These are phyloP conservation scores for Lota lota DNA, from an alignment of 2,113 vertebrate genomes.

Conservation along the genomic window DNA sequence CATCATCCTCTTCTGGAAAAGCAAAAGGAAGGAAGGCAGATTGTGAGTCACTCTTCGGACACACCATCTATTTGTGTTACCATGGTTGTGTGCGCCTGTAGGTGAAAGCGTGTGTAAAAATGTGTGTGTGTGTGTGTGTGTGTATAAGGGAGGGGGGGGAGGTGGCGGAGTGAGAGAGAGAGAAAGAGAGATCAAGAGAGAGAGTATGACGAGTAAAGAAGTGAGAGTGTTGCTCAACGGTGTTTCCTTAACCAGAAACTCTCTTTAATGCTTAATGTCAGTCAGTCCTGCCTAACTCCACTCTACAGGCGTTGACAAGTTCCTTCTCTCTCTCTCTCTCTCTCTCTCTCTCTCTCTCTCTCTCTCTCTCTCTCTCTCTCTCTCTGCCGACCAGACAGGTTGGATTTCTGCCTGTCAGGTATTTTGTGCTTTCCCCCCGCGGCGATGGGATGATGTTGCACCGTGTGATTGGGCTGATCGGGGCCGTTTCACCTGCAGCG, in stretches of 20 bases:
- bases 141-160: too few species aligned
- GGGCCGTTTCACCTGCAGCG: conserved; percentile 7
- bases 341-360: conserved; percentile 42
- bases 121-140: conserved; percentile 14
- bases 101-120: neutral
- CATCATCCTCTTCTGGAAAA: conserved; percentile 67
- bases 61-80: conserved; percentile 35
- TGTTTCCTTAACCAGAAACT: conserved; percentile 49
- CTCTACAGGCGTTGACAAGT: conserved; percentile 61
- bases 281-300: conserved; percentile 55
- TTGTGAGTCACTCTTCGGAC: conserved; percentile 34
- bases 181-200: conserved; percentile 9
- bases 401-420: conserved; percentile 44
- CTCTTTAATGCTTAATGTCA: conserved; percentile 64
- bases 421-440: conserved; percentile 18
- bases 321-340: conserved; percentile 47
- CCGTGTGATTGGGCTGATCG: conserved; percentile 25
- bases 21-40: conserved; percentile 26
- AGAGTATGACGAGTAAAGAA: conserved; percentile 33
- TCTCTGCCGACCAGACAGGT: conserved; percentile 46
- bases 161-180: too few species aligned
- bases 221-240: conserved; percentile 51
- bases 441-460: conserved; percentile 16
- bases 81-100: conserved; percentile 21
- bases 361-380: conserved; percentile 50